These are phyloP conservation scores for Perithous albicinctus DNA, from an alignment of 2,888 invertebrate species.

Conservation along the genomic window DNA sequence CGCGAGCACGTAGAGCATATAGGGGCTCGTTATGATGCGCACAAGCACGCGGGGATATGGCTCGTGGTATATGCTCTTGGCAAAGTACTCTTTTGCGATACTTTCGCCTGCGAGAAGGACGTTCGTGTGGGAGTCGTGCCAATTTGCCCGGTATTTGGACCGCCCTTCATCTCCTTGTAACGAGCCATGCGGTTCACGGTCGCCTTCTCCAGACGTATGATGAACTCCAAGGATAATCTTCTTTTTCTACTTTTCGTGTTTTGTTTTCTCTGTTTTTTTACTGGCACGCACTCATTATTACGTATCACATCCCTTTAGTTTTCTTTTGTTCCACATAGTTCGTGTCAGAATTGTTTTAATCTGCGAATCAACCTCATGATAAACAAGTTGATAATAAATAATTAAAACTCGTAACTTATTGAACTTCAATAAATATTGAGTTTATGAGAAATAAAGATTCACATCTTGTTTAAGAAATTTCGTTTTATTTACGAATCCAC, in stretches of 20 bases:
- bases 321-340: neutral
- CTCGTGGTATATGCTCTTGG: slow-evolving; percentile 22
- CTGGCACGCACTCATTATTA: neutral
- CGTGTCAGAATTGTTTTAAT: neutral
- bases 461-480: neutral
- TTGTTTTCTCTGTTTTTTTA: slow-evolving; percentile 2
- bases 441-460: neutral
- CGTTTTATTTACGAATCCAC: neutral
- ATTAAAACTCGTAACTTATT: too few species aligned
- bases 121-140: slow-evolving; percentile 81
- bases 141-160: slow-evolving; percentile 82
- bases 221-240: slow-evolving; percentile 14
- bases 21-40: slow-evolving; percentile 78
- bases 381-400: too few species aligned
- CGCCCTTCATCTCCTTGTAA: slow-evolving; percentile 71
- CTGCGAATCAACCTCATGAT: too few species aligned
- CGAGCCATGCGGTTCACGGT: slow-evolving; percentile 56
- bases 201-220: slow-evolving; percentile 9
- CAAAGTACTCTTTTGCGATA: slow-evolving; percentile 45
- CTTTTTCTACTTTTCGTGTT: neutral
- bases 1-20: slow-evolving; percentile 67
- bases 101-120: slow-evolving; percentile 28
- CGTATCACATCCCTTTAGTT: neutral
- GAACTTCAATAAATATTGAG: neutral
- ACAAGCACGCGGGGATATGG: slow-evolving; percentile 4